Evolutionary conservation across 2,797 vertebrate genomes (phyloP), one percentile per base, ranked within the genome.

Genomic region (Pangasius krempfi): DNA sequence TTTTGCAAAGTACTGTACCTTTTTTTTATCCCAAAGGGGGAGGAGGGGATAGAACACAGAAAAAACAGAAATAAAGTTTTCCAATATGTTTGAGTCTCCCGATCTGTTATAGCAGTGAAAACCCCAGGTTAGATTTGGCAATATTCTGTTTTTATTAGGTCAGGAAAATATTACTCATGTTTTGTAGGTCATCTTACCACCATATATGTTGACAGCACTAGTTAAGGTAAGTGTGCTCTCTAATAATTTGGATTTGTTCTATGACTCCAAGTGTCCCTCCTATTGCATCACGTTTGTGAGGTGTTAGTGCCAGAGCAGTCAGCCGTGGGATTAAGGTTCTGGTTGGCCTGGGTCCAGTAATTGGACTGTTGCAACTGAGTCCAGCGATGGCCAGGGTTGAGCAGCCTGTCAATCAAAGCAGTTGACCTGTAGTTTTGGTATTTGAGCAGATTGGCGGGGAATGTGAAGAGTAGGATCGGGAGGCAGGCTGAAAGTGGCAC

Each of bases 311-410:
- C 79, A 80, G 90, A 84, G 89, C 89, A 89, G 85, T 83, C 91
- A 91, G 86, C 85, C 89, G 72, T 91, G 86, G 90, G 88, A 92
- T 92, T 91, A 90, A 72, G 90, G 84, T 89, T 91, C 87, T 89
- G 89, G 88, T 84, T 85, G 68, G 86, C 79, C 75, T 82, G 84
- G 87, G 86, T 90, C 82, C 88, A 87, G 89, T 92, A 92, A 92
- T 91, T 92, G 90, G 89, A 87, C 89, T 85, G 84, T 84, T 83
- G 89, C 86, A 89, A 87, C 84, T 5, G 62, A 84, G 81, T 56
- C 72, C 60, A 82, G 75, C 87, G 78, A 88, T 89, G 87, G 89
- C 88, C 91, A 91, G 84, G 87, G 90, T 88, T 87, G 86, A 88
- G 50, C 88, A 52, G 73, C 79, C 85, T 90, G 91, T 89, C 91